Conservation (phyloP, 2,888 invertebrate species). For the Azorinus chamasolen region DNA sequence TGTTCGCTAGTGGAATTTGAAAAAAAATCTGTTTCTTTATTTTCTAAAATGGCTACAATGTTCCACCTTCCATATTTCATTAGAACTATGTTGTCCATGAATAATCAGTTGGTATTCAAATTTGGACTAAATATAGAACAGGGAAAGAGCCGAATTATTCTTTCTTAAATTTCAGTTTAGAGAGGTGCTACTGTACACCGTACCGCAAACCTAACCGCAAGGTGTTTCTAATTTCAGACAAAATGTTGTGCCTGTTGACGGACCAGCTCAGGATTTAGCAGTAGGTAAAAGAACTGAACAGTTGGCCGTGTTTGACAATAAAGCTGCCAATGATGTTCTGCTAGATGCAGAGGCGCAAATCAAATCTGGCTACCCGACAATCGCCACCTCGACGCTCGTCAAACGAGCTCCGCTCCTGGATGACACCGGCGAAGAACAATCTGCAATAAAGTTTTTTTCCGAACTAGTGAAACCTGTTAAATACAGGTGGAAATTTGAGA, state of each 20-base stretch:
- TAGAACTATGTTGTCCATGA: too few relatives aligned
- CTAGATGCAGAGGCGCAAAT: constrained; percentile 59
- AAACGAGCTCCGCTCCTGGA: constrained; percentile 23
- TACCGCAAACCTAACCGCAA: neutral
- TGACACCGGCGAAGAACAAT: constrained; percentile 36
- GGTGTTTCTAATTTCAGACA: constrained; percentile 48
- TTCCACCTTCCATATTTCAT: too few relatives aligned
- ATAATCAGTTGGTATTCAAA: too few relatives aligned
- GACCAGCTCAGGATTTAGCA: constrained; percentile 46
- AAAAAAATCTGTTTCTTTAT: too few relatives aligned
- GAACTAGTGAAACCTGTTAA: constrained; percentile 73
- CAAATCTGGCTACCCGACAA: constrained; percentile 58
- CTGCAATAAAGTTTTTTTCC: constrained; percentile 67
- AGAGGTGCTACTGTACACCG: too few relatives aligned
- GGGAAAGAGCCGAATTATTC: too few relatives aligned
- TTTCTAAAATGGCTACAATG: too few relatives aligned
- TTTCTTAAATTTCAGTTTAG: too few relatives aligned
- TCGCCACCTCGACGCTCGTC: constrained; percentile 61
- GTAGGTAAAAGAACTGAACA: constrained; percentile 27
- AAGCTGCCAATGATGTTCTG: constrained; percentile 53
- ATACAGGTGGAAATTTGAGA: constrained; percentile 63
- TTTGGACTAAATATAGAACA: too few relatives aligned
- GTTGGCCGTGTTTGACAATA: constrained; percentile 54
- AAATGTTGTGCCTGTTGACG: constrained; percentile 52
- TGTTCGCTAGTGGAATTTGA: too few relatives aligned